Base-by-base conservation (phyloP, 2,113 vertebrate species). In the Lota lota region DNA sequence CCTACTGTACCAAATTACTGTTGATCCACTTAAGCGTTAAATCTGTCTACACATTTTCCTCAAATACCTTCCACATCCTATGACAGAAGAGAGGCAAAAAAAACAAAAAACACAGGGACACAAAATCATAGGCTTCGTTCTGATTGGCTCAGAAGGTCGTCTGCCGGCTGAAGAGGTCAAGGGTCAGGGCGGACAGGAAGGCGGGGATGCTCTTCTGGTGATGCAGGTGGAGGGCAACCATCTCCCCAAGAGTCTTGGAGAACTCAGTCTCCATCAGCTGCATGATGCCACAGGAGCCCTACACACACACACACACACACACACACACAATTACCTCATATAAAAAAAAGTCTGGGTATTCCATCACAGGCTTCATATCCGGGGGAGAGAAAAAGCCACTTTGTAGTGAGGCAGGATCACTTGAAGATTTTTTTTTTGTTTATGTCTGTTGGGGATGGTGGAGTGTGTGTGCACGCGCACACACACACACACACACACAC, bases 171-270 rank as follows among this genome's bases (percentile, higher is more conserved):
- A 98, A 98, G 84, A 99, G 96, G 74, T 99, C 97, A 0, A 99
- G 94, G 18, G 97, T 99, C 85, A 99, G 90, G 0, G 97, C 92
- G 0, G 97, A 95, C 79, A 98, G 95, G 92, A 99, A 99, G 7
- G 94, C 96, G 0, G 97, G 97, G 82, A 99, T 96, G 92, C 97
- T 99, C 91, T 97, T 95, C 88, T 99, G 97, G 60, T 83, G 94
- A 60, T 95, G 94, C 64, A 99, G 92, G 68, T 99, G 96, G 4
- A 98, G 92, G 0, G 94, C 88, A 0, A 99, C 94, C 75, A 98
- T 93, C 61, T 95, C 95, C 0, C 66, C 84, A 70, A 97, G 87
- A 0, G 95, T 94, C 51, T 86, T 88, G 0, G 96, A 97, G 87
- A 97, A 99, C 63, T 94, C 93, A 0, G 95, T 98, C 79, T 99